A percentile compares a stretch with the other conserved stretches of the same genome.
These are phyloP conservation scores for Streptopelia turtur DNA, from an alignment of 2,797 vertebrate species.

Conservation along the genomic window DNA sequence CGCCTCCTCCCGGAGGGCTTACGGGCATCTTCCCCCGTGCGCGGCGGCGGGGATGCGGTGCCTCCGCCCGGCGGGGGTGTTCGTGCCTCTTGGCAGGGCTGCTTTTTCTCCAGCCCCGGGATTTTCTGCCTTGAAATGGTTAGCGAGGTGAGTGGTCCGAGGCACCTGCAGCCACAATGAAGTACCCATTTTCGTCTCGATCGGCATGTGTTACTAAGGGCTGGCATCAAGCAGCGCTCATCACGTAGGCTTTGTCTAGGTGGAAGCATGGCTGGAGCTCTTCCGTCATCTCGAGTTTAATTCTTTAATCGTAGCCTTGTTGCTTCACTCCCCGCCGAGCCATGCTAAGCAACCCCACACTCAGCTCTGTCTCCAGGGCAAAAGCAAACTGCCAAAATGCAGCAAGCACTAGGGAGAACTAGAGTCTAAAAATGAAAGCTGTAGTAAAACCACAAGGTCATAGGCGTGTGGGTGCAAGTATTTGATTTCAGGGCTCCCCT, in stretches of 20 bases:
- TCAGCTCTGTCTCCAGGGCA: not conserved
- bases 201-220: not conserved
- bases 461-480: not conserved
- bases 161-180: conserved; percentile 49
- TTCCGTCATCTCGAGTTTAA: conserved; percentile 60
- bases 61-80: not conserved
- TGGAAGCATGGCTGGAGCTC: conserved; percentile 49
- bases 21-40: not conserved
- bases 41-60: not conserved
- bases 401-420: not conserved
- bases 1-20: too few species aligned
- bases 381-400: conserved; percentile 31
- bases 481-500: conserved; percentile 21
- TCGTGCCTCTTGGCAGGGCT: not conserved
- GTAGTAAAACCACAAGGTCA: conserved; percentile 66
- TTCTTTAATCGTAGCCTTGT: conserved; percentile 39
- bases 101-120: not conserved
- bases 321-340: not conserved
- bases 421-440: conserved; percentile 42
- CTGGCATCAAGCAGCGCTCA: not conserved
- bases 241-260: conserved; percentile 52
- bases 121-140: not conserved
- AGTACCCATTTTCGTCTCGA: not conserved
- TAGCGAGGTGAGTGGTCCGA: not conserved
- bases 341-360: not conserved